phyloP scores from a whole-genome alignment of 2,113 vertebrate genomes.

The Spheniscus mendiculus region DNA sequence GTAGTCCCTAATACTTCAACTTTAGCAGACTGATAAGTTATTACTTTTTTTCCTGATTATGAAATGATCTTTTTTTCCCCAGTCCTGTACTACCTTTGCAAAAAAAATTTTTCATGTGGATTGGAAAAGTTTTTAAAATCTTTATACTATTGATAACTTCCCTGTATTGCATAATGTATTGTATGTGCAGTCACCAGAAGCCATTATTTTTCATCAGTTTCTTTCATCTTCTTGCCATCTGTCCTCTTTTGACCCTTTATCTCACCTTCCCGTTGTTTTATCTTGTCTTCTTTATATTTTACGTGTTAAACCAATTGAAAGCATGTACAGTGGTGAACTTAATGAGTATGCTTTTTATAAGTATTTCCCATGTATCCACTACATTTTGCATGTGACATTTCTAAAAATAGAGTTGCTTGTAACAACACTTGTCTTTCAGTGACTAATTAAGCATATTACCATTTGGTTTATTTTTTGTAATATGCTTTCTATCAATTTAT shows the following conservation, averaged over 20 bases:
- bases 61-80: not conserved
- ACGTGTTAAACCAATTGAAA: not conserved
- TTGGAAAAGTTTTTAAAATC: not conserved
- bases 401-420: not conserved
- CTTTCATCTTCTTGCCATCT: not conserved
- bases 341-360: not conserved
- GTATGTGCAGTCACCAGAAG: not conserved
- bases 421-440: not conserved
- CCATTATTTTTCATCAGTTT: not conserved
- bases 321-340: not conserved
- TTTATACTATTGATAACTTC: not conserved
- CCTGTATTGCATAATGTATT: not conserved
- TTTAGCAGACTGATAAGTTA: not conserved
- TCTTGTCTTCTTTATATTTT: not conserved
- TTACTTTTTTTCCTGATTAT: not conserved
- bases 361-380: not conserved
- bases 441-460: not conserved
- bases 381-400: not conserved
- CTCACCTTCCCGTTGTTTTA: not conserved
- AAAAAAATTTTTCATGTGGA: not conserved
- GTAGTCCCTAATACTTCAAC: not conserved
- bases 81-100: not conserved
- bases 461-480: not conserved
- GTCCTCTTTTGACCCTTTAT: not conserved
- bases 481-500: not conserved